Evolutionary conservation across 2,113 vertebrate species (phyloP).

Genomic region (Plecturocebus donacophilus): DNA sequence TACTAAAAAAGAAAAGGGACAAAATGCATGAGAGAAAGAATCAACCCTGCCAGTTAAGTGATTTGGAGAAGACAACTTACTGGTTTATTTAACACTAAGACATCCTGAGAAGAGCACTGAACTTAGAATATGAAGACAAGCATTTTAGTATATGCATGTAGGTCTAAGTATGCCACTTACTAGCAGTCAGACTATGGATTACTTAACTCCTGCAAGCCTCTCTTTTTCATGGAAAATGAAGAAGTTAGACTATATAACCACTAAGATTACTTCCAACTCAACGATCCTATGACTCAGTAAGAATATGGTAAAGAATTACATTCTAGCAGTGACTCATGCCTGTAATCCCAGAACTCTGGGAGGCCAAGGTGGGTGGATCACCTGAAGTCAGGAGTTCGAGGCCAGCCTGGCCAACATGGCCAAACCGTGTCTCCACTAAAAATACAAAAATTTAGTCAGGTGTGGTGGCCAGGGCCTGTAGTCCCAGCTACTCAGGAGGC

Average conservation of each 20-base stretch:
- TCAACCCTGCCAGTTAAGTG: neutral
- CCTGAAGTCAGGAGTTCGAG: too few species aligned
- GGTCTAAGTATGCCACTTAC: neutral
- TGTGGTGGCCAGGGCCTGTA: too few species aligned
- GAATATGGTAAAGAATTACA: neutral
- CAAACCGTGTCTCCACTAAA: too few species aligned
- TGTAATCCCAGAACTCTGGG: too few species aligned
- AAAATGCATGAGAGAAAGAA: neutral
- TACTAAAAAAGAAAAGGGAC: neutral
- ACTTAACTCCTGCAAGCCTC: neutral
- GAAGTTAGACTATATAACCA: neutral
- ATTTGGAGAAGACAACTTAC: slow-evolving; percentile 9
- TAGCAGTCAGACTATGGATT: neutral
- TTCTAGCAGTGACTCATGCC: too few species aligned
- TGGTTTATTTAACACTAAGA: slow-evolving; percentile 23
- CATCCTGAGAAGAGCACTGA: neutral
- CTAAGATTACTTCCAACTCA: slow-evolving; percentile 28
- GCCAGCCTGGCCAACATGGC: too few species aligned
- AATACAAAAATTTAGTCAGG: too few species aligned
- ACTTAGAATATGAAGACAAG: neutral
- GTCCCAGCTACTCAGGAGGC: too few species aligned
- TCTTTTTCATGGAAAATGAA: neutral
- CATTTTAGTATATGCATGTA: neutral
- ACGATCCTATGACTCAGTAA: neutral
- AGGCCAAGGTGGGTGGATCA: too few species aligned